phyloP scores from a whole-genome alignment of 1,140 invertebrate genomes.

The Cotesia glomerata region DNA sequence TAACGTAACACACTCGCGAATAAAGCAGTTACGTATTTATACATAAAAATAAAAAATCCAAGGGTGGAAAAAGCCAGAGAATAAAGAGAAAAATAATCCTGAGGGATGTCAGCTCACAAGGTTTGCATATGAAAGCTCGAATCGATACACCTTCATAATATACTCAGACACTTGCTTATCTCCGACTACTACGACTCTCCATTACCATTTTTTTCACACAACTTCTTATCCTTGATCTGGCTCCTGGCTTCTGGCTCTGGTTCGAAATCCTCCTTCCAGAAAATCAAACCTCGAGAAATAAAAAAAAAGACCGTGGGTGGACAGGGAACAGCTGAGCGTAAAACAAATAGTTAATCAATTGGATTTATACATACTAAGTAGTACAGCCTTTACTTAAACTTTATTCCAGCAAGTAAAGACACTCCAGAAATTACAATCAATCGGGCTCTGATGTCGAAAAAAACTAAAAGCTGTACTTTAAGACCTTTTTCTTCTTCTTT shows the following conservation, averaged over 20 bases:
- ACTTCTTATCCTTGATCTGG: neutral
- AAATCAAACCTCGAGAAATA: no score
- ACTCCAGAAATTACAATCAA: conserved; percentile 17
- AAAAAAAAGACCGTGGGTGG: no score
- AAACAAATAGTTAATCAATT: conserved; percentile 1
- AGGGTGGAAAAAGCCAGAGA: conserved; percentile 14
- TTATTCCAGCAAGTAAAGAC: no score
- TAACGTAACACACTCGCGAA: neutral
- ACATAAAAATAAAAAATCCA: no score
- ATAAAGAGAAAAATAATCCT: conserved; percentile 55
- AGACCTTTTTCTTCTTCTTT: neutral
- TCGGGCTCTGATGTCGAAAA: neutral
- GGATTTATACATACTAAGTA: neutral
- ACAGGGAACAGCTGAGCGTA: no score
- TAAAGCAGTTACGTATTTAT: conserved; percentile 13
- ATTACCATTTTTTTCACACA: conserved; percentile 28
- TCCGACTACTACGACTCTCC: conserved; percentile 25
- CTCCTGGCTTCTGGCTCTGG: no score
- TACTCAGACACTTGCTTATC: conserved; percentile 61
- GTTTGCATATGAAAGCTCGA: conserved; percentile 64
- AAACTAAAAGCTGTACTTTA: neutral
- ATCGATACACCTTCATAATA: conserved; percentile 63
- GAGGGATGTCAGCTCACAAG: conserved; percentile 57
- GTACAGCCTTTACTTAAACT: neutral
- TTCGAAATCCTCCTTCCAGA: neutral